Base-by-base conservation (phyloP, 1,140 invertebrate genomes). In the Hypothenemus hampei region DNA sequence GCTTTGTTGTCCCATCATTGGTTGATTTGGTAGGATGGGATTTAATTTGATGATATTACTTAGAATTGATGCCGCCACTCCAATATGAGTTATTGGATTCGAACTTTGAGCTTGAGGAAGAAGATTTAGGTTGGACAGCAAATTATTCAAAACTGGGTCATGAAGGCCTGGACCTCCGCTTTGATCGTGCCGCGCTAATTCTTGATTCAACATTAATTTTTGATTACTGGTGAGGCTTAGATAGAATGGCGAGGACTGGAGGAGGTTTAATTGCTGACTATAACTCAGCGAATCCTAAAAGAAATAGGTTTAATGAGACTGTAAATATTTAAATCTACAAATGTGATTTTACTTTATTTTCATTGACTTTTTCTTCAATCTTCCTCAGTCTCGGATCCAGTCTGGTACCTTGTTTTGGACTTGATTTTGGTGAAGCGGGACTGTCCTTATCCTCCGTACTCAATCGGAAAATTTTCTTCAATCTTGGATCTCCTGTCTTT, bases 391-490 rank as follows among this genome's bases (percentile, higher is more conserved):
- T 56, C 19, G 60, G 60, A 22, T 62, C 60, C 0, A 58, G 37
- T 37, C 60, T 47, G 1, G 43, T 7, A 37, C 54, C 37, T 1
- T 47, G 43, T 29, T 57, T 59, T n/a, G 57, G 57, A 54, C 54
- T 67, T 62, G 58, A 75, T 74, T 73, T 78, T 64, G 68, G 72
- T 69, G 61, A 78, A 65, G 67, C 72, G 66, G 67, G 74, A 69
- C 57, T 74, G 66, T 70, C 69, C 51, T 65, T 64, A 48, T 84
- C 82, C 8, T 79, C 75, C 24, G 78, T 71, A 3, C 75, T 75
- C 29, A 84, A 65, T 33, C 84, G 76, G 64, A 88, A 85, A 29
- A 89, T 85, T 70, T 86, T 86, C 54, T 83, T 75, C 50, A 87
- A 63, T 33, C 86, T 75, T 0, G 86, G 86, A 76, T 89, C 86